Evolutionary conservation across 2,888 invertebrate genomes (phyloP), one percentile per base, ranked within the genome.

Genomic region (Hypomecis punctinalis): DNA sequence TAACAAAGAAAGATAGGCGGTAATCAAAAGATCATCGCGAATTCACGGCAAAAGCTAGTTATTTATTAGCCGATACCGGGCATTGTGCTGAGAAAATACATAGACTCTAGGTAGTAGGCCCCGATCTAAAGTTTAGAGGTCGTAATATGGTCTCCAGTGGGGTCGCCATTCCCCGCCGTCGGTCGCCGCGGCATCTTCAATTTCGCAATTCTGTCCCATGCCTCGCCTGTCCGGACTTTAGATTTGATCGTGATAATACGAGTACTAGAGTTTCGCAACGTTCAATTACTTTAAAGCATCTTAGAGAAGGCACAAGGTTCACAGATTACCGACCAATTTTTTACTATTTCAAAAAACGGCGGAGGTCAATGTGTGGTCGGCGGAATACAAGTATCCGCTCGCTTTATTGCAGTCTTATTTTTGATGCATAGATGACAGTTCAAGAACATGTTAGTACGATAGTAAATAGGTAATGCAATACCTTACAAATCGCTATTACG

Each of bases 121-220:
- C 35, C 23, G 42, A 36, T 65, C 56, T 58, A 54, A 60, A 53
- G 55, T 55, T 63, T 68, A 72, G 58, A 71, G 76, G 73, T 60
- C 73, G 66, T 63, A 66, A 70, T 73, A 70, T 74, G 68, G 68
- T 68, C 55, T 57, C 72, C 48, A 51, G 67, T 67, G 69, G 71
- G 79, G 79, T 80, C 79, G 79, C 76, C 79, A 69, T 70, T 77
- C 78, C 75, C 77, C 70, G 55, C 52, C 65, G 61, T 61, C 64
- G 57, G 56, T 5, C 46, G 42, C 13, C 66, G 63, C 63, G 58
- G 63, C 63, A 69, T 67, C 69, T 70, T 71, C 69, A 61, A 72
- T 81, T 77, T 76, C 77, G 77, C 75, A 80, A 81, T 56, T 37
- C 45, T 55, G 56, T 48, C 68, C 66, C 67, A 68, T 69, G 72